Evolutionary conservation across 2,888 invertebrate genomes (phyloP).

Genomic region (Resseliella maxima): DNA sequence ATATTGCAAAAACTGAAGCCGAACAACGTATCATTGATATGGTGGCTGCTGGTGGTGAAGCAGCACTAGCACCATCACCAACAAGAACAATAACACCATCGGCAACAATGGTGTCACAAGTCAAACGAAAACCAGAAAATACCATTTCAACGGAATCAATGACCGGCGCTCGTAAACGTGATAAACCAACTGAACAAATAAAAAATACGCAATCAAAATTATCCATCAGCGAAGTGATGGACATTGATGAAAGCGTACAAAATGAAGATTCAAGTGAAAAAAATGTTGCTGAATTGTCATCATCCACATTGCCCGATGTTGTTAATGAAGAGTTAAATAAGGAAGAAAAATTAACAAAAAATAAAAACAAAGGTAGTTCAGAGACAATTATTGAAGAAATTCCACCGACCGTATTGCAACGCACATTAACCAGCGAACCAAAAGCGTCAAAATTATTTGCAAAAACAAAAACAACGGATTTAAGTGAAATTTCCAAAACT

Average conservation of each 20-base stretch:
- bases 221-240: conserved; percentile 60
- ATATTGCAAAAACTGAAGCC: conserved; percentile 75
- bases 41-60: conserved; percentile 71
- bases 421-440: conserved; percentile 59
- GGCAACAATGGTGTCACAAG: conserved; percentile 69
- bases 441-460: conserved; percentile 61
- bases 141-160: conserved; percentile 79
- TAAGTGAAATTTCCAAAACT: background rate
- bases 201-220: conserved; percentile 59
- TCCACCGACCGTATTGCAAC: background rate
- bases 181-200: conserved; percentile 67
- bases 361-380: background rate
- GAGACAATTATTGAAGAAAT: conserved; percentile 30
- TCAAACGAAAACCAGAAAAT: conserved; percentile 80
- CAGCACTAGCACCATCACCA: conserved; percentile 72
- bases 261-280: background rate
- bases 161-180: conserved; percentile 72
- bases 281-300: conserved; percentile 30
- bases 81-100: conserved; percentile 71
- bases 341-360: background rate
- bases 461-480: conserved; percentile 58
- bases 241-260: conserved; percentile 58
- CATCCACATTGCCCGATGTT: conserved; percentile 11
- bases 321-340: background rate
- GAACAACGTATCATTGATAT: conserved; percentile 80